Conservation (phyloP, 2,797 vertebrate genomes). For the Sitta carolinensis region DNA sequence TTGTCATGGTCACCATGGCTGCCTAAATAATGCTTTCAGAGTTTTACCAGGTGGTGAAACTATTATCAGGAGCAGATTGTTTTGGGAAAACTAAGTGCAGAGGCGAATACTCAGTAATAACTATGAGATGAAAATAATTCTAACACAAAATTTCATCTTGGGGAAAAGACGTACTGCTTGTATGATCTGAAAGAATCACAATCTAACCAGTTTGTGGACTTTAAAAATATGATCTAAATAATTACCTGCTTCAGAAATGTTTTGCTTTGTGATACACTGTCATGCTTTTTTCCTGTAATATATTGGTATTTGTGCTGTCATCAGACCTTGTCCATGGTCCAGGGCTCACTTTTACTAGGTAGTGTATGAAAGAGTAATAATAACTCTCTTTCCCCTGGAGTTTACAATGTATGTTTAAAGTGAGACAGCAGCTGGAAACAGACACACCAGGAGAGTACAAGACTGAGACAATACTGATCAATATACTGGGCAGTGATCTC, state of each 20-base stretch:
- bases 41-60: neutral
- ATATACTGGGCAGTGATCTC: neutral
- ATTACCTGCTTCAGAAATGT: neutral
- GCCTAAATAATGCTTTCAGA: neutral
- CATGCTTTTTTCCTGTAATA: neutral
- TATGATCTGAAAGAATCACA: neutral
- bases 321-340: neutral
- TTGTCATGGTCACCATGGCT: neutral
- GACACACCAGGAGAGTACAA: neutral
- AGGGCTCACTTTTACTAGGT: neutral
- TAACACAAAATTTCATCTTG: neutral
- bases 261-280: neutral
- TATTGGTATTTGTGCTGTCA: neutral
- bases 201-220: neutral
- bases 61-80: neutral
- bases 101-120: neutral
- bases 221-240: neutral
- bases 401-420: neutral
- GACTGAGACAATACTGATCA: neutral
- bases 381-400: rapidly evolving
- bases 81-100: neutral
- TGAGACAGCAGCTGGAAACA: neutral
- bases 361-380: neutral
- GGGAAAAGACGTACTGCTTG: neutral
- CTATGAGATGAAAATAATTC: neutral